Base-by-base conservation (phyloP, 2,113 vertebrate species). In the Ovis canadensis region DNA sequence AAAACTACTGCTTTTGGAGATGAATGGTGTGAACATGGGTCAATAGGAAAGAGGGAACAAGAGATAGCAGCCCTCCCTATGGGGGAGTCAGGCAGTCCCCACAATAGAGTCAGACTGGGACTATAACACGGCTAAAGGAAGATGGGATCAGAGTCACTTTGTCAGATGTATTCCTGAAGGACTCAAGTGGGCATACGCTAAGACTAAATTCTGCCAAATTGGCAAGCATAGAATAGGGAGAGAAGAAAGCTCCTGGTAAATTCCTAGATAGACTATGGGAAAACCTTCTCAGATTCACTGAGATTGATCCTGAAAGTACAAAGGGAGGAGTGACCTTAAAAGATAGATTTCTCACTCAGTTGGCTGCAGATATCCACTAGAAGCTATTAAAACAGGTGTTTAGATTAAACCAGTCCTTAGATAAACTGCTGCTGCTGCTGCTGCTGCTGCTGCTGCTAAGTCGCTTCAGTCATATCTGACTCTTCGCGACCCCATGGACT, bases 401-500 rank as follows among this genome's bases (percentile, higher is more conserved):
- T 50, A 50, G 50, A 50, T 50, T 50, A 50, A 50, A 50, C 15
- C 50, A 50, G 50, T 50, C 50, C 50, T 50, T 50, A 50, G 50
- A 50, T 50, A 50, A 50, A 50, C 50, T 50, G 50, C 14, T 17
- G 50, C 50, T 43, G 43, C 43, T 40, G 40, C 40, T 52, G 14
- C 50, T 52, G 50, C 50, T 5, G 50, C 50, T 52, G 50, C 50
- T 52, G 50, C 5, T 52, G 14, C 50, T 52, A 50, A 52, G 50
- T 52, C 5, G 0, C 50, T 52, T 16, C 15, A 16, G 50, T 52
- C 50, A 0, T 52, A 15, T 52, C 15, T 1, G 0, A 52, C 50
- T 52, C 50, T 52, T 5, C 5, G 15, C 5, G 15, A 16, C 4
- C 15, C 4, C 50, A 52, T 52, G 14, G 50, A 52, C 50, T 16